Percentiles rank a stretch among this genome's conserved stretches.
Conservation (phyloP, 2,888 invertebrate genomes). For the Morpho achilles region DNA sequence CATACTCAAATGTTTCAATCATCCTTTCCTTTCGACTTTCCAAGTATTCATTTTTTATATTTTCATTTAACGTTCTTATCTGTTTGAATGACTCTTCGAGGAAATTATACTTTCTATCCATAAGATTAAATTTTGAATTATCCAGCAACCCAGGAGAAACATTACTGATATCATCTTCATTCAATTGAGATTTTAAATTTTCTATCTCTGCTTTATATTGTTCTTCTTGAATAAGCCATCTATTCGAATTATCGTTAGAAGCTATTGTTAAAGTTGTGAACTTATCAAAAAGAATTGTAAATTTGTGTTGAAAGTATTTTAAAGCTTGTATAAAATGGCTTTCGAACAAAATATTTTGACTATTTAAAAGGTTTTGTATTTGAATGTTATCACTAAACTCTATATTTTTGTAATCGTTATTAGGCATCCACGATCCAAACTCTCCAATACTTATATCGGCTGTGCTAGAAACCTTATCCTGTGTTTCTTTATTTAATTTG, state of each 20-base stretch:
- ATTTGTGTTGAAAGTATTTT: conserved; percentile 65
- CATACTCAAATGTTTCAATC: conserved; percentile 57
- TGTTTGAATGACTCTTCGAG: conserved; percentile 64
- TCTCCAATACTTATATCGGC: conserved; percentile 37
- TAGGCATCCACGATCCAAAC: conserved; percentile 58
- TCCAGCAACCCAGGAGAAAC: conserved; percentile 56
- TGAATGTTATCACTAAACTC: conserved; percentile 45
- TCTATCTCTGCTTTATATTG: conserved; percentile 65
- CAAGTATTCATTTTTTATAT: conserved; percentile 71
- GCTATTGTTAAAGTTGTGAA: conserved; percentile 61
- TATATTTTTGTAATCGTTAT: conserved; percentile 41
- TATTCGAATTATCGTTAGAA: conserved; percentile 59
- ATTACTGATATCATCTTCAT: conserved; percentile 52
- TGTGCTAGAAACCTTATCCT: conserved; percentile 26
- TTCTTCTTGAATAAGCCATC: conserved; percentile 67
- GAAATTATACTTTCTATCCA: conserved; percentile 65
- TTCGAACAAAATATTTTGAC: conserved; percentile 49
- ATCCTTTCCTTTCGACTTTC: conserved; percentile 66
- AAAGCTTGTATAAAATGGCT: conserved; percentile 53
- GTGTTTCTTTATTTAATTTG: conserved; percentile 29
- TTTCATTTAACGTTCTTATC: conserved; percentile 70
- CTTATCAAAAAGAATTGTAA: conserved; percentile 63
- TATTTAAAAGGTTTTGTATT: conserved; percentile 42
- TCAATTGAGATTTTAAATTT: conserved; percentile 50
- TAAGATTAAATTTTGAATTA: conserved; percentile 35